phyloP scores from a whole-genome alignment of 1,140 invertebrate genomes.

The Maconellicoccus hirsutus region DNA sequence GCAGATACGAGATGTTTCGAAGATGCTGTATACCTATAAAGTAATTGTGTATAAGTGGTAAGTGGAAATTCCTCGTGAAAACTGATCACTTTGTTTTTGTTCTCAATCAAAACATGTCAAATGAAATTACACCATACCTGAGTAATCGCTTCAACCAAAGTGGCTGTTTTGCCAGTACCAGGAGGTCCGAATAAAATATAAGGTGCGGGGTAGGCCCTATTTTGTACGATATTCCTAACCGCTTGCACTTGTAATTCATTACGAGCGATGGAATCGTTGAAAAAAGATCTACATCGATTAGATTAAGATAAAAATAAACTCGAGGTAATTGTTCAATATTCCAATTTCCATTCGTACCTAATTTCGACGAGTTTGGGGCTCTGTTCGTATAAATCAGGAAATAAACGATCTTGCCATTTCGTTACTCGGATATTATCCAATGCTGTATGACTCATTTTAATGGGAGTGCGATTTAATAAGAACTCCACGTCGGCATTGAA shows the following conservation, averaged over 20 bases:
- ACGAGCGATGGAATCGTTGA: background rate
- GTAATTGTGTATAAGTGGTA: background rate
- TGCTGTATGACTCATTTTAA: background rate
- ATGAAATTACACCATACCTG: conserved; percentile 48
- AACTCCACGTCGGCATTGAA: background rate
- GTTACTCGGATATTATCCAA: background rate
- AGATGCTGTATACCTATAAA: background rate
- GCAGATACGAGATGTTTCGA: conserved; percentile 31
- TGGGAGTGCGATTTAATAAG: background rate
- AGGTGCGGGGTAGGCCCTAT: conserved; percentile 48
- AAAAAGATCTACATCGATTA: background rate
- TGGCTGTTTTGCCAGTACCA: conserved; percentile 91
- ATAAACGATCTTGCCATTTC: background rate
- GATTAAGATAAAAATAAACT: background rate
- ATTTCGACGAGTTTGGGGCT: background rate
- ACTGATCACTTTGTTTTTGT: too few relatives aligned
- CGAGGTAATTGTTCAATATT: background rate
- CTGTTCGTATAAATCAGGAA: background rate
- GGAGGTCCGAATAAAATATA: conserved; percentile 90
- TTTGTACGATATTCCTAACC: background rate
- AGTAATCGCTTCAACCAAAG: conserved; percentile 71
- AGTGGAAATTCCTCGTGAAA: too few relatives aligned
- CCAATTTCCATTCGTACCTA: too few relatives aligned
- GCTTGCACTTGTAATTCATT: background rate
- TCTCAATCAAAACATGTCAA: too few relatives aligned